phyloP scores from a whole-genome alignment of 2,113 vertebrate species.

The Psilopogon haemacephalus region DNA sequence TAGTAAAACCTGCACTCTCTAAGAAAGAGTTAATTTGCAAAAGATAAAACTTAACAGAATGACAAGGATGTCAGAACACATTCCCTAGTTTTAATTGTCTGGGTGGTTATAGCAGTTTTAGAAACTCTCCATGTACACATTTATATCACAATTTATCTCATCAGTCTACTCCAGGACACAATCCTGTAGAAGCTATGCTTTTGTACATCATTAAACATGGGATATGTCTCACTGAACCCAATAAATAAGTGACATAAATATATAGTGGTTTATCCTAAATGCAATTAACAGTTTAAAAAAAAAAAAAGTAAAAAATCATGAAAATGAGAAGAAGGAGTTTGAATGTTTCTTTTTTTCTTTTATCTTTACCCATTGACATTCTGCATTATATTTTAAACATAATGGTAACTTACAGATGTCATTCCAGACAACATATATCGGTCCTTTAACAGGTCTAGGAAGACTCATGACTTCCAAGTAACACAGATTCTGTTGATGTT shows the following conservation, averaged over 20 bases:
- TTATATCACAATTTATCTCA: neutral
- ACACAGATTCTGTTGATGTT: neutral
- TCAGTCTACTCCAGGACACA: neutral
- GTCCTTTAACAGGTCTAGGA: neutral
- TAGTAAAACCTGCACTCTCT: neutral
- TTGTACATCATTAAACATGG: neutral
- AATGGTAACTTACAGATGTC: neutral
- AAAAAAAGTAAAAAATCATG: neutral
- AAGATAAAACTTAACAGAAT: neutral
- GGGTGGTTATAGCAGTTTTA: neutral
- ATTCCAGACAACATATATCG: neutral
- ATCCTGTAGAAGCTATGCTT: neutral
- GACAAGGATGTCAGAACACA: neutral
- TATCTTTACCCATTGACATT: neutral
- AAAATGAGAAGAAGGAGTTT: neutral
- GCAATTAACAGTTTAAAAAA: neutral
- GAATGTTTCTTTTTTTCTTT: neutral
- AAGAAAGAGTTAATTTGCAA: conserved; percentile 1
- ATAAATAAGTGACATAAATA: neutral
- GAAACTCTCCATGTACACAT: neutral
- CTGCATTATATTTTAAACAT: neutral
- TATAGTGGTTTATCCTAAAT: neutral
- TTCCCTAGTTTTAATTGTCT: neutral
- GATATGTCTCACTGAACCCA: neutral
- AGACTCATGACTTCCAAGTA: neutral